phyloP scores from a whole-genome alignment of 2,797 vertebrate species.

The Tolypeutes matacus region DNA sequence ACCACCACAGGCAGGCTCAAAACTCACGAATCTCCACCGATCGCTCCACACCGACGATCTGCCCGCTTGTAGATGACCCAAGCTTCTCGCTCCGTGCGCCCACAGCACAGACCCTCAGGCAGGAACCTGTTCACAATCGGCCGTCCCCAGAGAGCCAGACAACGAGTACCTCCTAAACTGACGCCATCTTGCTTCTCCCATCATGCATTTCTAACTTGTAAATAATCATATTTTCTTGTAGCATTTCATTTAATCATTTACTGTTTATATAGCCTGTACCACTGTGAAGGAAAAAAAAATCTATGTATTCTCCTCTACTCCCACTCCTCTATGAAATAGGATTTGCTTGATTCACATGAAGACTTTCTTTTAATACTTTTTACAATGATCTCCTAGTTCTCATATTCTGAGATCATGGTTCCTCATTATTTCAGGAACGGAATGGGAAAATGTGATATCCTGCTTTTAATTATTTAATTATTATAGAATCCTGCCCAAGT shows the following conservation, averaged over 20 bases:
- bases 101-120: too few relatives aligned
- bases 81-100: too few relatives aligned
- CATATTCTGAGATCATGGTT: not conserved
- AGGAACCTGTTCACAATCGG: too few relatives aligned
- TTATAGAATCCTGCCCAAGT: not conserved
- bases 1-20: too few relatives aligned
- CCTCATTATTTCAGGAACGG: not conserved
- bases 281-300: not conserved
- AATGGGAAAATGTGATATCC: not conserved
- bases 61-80: too few relatives aligned
- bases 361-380: not conserved
- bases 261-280: not conserved
- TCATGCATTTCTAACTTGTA: not conserved
- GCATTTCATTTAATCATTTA: not conserved
- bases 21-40: too few relatives aligned
- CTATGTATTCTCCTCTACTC: not conserved
- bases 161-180: too few relatives aligned
- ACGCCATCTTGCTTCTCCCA: too few relatives aligned
- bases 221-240: not conserved
- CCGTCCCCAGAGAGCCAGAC: too few relatives aligned
- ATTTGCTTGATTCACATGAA: not conserved
- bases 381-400: not conserved
- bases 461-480: not conserved
- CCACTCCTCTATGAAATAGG: not conserved
- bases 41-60: too few relatives aligned